Conservation (phyloP, 2,888 invertebrate species). For the Cremastinae sp. region DNA sequence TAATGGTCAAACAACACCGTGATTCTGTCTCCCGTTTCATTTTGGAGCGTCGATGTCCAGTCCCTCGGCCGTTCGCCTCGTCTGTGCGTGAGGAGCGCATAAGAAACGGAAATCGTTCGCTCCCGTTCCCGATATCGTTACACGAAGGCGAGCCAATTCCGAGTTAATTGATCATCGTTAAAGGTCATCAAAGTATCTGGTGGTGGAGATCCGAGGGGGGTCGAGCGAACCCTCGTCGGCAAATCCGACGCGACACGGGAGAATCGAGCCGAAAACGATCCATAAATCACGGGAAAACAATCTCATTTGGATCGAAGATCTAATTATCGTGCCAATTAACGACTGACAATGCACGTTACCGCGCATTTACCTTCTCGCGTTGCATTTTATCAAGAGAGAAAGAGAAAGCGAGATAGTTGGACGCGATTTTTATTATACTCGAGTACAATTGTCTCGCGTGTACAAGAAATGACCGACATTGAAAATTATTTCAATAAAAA, state of each 20-base stretch:
- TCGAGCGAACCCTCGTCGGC: slow-evolving; percentile 48
- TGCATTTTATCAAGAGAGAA: background rate
- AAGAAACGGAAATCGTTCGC: slow-evolving; percentile 47
- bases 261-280: slow-evolving; percentile 37
- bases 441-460: too few species aligned
- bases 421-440: too few species aligned
- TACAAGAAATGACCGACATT: too few species aligned
- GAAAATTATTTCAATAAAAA: too few species aligned
- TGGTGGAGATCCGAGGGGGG: slow-evolving; percentile 64
- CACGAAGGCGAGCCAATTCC: slow-evolving; percentile 68
- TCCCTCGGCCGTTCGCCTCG: background rate
- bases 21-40: slow-evolving; percentile 49
- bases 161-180: slow-evolving; percentile 78
- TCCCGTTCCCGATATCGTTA: slow-evolving; percentile 65
- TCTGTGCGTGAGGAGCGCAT: slow-evolving; percentile 28
- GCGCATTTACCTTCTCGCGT: background rate
- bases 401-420: background rate
- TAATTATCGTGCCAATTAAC: slow-evolving; percentile 1
- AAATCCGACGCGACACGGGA: slow-evolving; percentile 42
- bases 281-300: slow-evolving; percentile 46
- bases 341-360: background rate
- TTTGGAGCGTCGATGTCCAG: slow-evolving; percentile 16
- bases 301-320: slow-evolving; percentile 12
- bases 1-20: slow-evolving; percentile 73
- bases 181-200: slow-evolving; percentile 79